Evolutionary conservation across 1,140 invertebrate genomes (phyloP).

Genomic region (Apis cerana): DNA sequence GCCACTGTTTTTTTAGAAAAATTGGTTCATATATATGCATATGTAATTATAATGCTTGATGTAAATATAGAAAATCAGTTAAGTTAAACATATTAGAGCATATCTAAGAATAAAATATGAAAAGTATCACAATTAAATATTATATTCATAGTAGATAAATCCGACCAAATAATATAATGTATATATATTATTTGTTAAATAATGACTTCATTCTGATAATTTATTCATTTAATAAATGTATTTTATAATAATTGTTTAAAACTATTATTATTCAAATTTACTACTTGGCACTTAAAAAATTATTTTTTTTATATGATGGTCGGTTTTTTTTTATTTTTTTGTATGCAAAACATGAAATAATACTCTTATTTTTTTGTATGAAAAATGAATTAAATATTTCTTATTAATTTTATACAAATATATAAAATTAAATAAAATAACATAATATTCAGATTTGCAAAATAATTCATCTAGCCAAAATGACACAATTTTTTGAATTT

Average conservation of each 20-base stretch:
- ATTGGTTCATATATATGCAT: not conserved
- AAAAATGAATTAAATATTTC: conserved; percentile 3
- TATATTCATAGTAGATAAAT: conserved; percentile 28
- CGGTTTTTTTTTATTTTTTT: conserved; percentile 4
- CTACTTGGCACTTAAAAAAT: conserved; percentile 48
- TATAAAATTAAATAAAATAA: conserved; percentile 41
- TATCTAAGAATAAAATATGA: conserved; percentile 39
- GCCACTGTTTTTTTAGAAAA: not conserved
- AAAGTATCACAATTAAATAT: conserved; percentile 48
- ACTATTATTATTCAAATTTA: conserved; percentile 3
- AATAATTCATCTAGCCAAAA: conserved; percentile 47
- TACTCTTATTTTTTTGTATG: conserved; percentile 3
- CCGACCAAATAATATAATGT: conserved; percentile 27
- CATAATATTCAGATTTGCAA: conserved; percentile 26
- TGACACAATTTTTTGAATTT: conserved; percentile 44
- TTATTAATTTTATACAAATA: conserved; percentile 19
- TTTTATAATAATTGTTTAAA: conserved; percentile 8
- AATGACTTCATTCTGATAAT: conserved; percentile 32
- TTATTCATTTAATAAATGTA: conserved; percentile 40
- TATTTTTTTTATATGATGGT: conserved; percentile 7
- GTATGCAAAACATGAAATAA: not conserved
- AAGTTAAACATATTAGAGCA: conserved; percentile 38
- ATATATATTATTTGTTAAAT: conserved; percentile 1
- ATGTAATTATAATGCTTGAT: conserved; percentile 28
- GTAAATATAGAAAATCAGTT: conserved; percentile 46